Base-by-base conservation (phyloP, 1,140 invertebrate species). In the Drosophila pallidifrons region DNA sequence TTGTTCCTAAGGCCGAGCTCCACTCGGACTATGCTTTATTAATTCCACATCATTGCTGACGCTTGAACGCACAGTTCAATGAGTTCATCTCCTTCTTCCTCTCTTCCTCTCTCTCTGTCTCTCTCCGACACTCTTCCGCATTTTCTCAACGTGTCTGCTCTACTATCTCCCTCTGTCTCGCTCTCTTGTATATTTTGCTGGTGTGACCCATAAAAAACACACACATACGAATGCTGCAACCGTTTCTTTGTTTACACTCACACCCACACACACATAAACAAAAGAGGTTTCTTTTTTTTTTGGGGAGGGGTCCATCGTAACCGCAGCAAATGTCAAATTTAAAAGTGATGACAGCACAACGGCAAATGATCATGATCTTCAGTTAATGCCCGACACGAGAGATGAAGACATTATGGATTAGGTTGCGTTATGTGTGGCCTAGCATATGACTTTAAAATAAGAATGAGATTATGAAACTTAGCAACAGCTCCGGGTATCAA, bases 21-120 rank as follows among this genome's bases (percentile, higher is more conserved):
- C 65, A 45, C 54, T 69, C 46, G 52, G 47, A 35, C 77, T 51
- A 74, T 60, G 83, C 80, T 87, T 87, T 88, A 87, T 89, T 87
- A 87, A 88, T 89, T 87, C 80, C 77, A 75, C 80, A 83, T 87
- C 80, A 89, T 61, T 87, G 83, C 46, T 71, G 83, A 61, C 69
- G 76, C 64, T 72, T 70, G 60, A 54, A n/a, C 66, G 41, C 61
- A 70, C 67, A 79, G 80, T 88, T 88, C 83, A 88, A 88, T 80
- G 76, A 60, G 58, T 79, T 73, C 35, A 41, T 11, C 41, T 60
- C 1, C 2, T 6, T 13, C 25, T n/a, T 5, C 28, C 1, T 30
- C 51, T 7, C 1, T 52, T 7, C 15, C 49, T 15, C 5, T 43
- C 49, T 47, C 1, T 13, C 46, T 15, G 15, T 38, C 49, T 47